Conservation (phyloP, 1,140 invertebrate genomes). For the Teleogryllus occipitalis region DNA sequence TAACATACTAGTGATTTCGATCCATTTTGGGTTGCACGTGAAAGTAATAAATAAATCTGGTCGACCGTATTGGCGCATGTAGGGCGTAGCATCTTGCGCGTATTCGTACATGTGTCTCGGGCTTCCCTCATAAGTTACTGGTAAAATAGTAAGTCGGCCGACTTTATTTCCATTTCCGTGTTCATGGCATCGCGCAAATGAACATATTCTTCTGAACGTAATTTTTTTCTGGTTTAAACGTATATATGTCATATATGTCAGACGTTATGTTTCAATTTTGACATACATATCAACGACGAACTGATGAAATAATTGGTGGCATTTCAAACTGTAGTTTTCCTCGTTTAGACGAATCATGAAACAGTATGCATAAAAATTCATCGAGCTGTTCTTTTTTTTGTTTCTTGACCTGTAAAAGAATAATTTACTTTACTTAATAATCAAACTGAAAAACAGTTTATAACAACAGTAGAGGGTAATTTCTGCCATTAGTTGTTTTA, state of each 20-base stretch:
- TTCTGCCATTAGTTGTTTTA: no score
- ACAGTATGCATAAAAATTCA: background rate
- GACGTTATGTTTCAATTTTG: conserved; percentile 9
- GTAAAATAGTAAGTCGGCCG: background rate
- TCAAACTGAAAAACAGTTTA: no score
- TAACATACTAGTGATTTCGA: background rate
- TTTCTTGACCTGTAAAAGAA: no score
- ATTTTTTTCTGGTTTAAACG: background rate
- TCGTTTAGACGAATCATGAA: background rate
- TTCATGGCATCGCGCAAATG: background rate
- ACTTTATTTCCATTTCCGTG: background rate
- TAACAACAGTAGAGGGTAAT: no score
- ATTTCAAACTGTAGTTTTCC: background rate
- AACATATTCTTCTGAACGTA: background rate
- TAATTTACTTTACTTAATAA: no score
- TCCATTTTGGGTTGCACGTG: background rate
- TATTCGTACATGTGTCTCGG: conserved; percentile 1
- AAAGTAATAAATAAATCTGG: background rate
- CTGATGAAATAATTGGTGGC: background rate
- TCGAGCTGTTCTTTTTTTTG: no score
- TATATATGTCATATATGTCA: background rate
- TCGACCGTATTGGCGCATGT: no score
- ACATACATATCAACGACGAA: background rate
- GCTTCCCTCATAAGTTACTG: background rate
- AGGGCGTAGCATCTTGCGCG: no score